Evolutionary conservation across 2,888 invertebrate genomes (phyloP), one percentile per base, ranked within the genome.

Genomic region (Apantesis nais): DNA sequence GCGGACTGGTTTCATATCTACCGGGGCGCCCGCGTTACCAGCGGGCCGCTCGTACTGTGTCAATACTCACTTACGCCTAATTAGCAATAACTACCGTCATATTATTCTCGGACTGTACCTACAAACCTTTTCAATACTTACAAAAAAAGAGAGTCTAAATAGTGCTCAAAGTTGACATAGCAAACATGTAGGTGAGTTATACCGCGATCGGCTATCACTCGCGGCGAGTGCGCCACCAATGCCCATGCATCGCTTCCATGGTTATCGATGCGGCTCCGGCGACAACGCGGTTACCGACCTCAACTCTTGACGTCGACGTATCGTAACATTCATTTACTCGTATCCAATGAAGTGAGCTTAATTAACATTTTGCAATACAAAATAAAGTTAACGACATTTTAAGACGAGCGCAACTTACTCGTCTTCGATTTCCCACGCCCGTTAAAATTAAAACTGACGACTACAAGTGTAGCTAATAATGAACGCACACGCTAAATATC

Each of bases 241-340:
- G 72, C 77, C 76, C 78, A 77, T 80, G 83, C 76, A 75, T 78
- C 80, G 77, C 76, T 75, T 74, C 77, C 82, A 82, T 83, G 85
- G 85, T 85, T 88, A 89, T 89, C 88, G 86, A 84, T 81, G 84
- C 84, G 88, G 88, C 88, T 85, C 86, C 85, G 82, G 86, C 85
- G 85, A 88, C 90, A 86, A 85, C 85, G 87, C 91, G 91, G 92
- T 91, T 90, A 89, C 85, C 90, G 91, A 92, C 91, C 92, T 87
- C 88, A 79, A 83, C n/a, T 77, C 86, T 87, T 84, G 81, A 86
- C 81, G 84, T 83, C 84, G 80, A 83, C 85, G 82, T 85, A 85
- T 87, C 83, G 83, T 82, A 81, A 84, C 83, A 81, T 85, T 82
- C 78, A 87, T 88, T 86, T 87, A 88, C 86, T 86, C 87, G 84